Base-by-base conservation (phyloP, 2,888 invertebrate genomes). In the Octodonta nipae region DNA sequence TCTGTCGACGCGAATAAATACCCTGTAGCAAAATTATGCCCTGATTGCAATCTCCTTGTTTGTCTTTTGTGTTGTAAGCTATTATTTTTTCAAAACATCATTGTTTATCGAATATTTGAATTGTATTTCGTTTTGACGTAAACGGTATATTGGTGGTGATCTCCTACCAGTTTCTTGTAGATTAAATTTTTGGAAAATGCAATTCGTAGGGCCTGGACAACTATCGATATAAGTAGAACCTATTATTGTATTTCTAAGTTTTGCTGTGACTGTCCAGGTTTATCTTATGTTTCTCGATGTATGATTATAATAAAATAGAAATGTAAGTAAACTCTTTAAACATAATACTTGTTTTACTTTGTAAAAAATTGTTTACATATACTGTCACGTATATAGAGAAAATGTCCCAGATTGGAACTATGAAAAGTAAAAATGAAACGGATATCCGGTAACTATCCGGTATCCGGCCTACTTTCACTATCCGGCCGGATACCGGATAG, bases 251-350 rank as follows among this genome's bases (percentile, higher is more conserved):
- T 45, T 50, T 45, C 50, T 56, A 47, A 54, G 52, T 58, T 56
- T 54, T 52, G 55, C 56, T 55, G 53, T 55, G 54, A 58, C 47
- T 43, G 56, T 57, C 60, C 60, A 54, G 60, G 60, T 52, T 38
- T 55, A 53, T 54, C n/a, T 50, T 58, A 58, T 58, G 57, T 59
- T 58, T 57, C 47, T 59, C 51, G 56, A 58, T 59, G 60, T 60
- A 59, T 56, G 52, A 57, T 56, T 58, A 56, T 54, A 50, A 55
- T 55, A 53, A 56, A n/a, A 50, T 42, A 46, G 41, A 10, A 22
- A n/a, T 40, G 43, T 53, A 56, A 54, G 52, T 55, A 55, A 53
- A 54, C 45, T 50, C 48, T 50, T 47, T 47, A 51, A 52, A 50
- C 50, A 50, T n/a, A n/a, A n/a, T n/a, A n/a, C n/a, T n/a, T n/a